phyloP scores from a whole-genome alignment of 2,888 invertebrate genomes.

The Tridacna crocea region DNA sequence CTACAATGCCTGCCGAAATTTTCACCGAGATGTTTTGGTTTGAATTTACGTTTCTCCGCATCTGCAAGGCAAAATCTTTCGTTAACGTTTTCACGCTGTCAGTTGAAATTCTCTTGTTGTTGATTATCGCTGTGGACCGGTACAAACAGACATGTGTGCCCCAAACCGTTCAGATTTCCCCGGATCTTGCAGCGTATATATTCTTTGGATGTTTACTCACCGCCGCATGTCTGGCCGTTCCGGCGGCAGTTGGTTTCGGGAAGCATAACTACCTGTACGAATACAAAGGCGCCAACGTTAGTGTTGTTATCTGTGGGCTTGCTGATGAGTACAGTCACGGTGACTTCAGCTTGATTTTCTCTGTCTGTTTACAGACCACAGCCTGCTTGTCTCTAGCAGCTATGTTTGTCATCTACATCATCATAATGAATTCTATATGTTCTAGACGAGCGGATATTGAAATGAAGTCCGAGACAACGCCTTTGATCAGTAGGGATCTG shows the following conservation, averaged over 20 bases:
- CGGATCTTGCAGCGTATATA: background rate
- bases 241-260: background rate
- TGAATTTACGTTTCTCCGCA: background rate
- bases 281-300: background rate
- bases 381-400: background rate
- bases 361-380: background rate
- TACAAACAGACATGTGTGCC: constrained; percentile 21
- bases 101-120: background rate
- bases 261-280: background rate
- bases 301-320: background rate
- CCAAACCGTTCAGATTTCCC: background rate
- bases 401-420: constrained; percentile 5
- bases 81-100: constrained; percentile 2
- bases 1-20: constrained; percentile 17
- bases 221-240: background rate
- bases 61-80: constrained; percentile 24
- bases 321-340: background rate
- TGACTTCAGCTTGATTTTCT: background rate
- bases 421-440: background rate
- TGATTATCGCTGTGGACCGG: constrained; percentile 11
- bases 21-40: constrained; percentile 17
- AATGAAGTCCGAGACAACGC: constrained; percentile 2
- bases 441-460: background rate
- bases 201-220: background rate
- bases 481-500: background rate